Base-by-base conservation (phyloP, 1,140 invertebrate species). In the Sycophila sp. region DNA sequence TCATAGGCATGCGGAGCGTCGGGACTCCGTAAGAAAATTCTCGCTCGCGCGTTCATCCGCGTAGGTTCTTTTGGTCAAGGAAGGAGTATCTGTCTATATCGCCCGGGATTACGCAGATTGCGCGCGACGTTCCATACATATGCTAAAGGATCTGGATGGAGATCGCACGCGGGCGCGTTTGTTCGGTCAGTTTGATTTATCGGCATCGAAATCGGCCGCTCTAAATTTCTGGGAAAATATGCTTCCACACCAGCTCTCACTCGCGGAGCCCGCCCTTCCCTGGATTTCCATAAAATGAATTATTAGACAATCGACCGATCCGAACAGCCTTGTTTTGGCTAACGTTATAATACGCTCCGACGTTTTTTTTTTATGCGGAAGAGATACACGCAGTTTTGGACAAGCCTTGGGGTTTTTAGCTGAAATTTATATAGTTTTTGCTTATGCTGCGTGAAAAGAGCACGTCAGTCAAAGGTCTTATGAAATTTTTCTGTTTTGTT, bases 231-330 rank as follows among this genome's bases (percentile, higher is more conserved):
- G 74, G 76, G 74, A 82, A 85, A 85, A 84, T 83, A 84, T 83
- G 83, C 80, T 83, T 75, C 74, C 76, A 69, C n/a, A n/a, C 69
- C 63, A 15, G 51, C 47, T 51, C 13, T 10, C 40, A 34, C 32
- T 17, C 19, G 15, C 38, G 56, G 38, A 36, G 22, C 34, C 22
- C 22, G 22, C 32, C 30, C 34, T 28, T 49, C 38, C 62, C n/a
- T 32, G 17, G 19, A 84, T 85, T 85, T 85, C 81, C 83, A 85
- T 85, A 83, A 83, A 82, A 82, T 85, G 82, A 85, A 84, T 84
- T 85, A 85, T 84, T 84, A 78, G 76, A 81, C 53, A 73, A 63
- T 69, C 51, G 53, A 47, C 17, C 53, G 22, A 67, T 47, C 22
- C 15, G 28, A 19, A 36, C 19, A n/a, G 17, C 53, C 11, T 58